Evolutionary conservation across 2,797 vertebrate species (phyloP).

Genomic region (Phrynocephalus forsythii): DNA sequence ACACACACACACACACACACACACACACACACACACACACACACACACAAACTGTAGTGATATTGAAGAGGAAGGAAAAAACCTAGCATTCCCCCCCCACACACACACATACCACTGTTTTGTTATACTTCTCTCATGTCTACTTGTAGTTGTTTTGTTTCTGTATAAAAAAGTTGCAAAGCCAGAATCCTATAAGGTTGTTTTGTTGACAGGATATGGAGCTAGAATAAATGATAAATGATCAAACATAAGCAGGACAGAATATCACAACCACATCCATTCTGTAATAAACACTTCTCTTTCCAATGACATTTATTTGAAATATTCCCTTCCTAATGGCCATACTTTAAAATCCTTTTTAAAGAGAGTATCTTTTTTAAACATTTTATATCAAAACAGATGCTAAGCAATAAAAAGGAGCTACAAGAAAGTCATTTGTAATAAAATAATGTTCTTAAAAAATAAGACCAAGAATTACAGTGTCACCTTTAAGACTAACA

Average conservation of each 20-base stretch:
- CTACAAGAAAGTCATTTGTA: conserved; percentile 45
- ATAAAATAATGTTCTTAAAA: conserved; percentile 50
- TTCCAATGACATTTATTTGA: not conserved
- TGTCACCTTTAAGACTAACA: too few species aligned
- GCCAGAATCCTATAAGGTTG: too few species aligned
- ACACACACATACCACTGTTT: too few species aligned
- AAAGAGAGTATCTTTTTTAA: not conserved
- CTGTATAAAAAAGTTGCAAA: too few species aligned
- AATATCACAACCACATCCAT: not conserved
- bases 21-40: too few species aligned
- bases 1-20: too few species aligned
- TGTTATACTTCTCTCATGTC: too few species aligned
- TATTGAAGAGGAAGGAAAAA: too few species aligned
- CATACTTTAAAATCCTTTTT: not conserved
- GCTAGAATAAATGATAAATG: not conserved
- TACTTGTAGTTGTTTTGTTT: too few species aligned
- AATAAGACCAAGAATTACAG: conserved; percentile 11
- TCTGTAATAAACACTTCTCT: not conserved
- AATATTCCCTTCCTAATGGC: not conserved
- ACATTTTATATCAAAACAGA: conserved; percentile 47
- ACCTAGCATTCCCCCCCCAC: too few species aligned
- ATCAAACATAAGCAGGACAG: not conserved
- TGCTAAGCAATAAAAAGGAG: conserved; percentile 53
- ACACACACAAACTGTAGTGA: too few species aligned
- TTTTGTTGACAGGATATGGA: too few species aligned